Evolutionary conservation across 2,888 invertebrate species (phyloP).

Genomic region (Drosophila cognata): DNA sequence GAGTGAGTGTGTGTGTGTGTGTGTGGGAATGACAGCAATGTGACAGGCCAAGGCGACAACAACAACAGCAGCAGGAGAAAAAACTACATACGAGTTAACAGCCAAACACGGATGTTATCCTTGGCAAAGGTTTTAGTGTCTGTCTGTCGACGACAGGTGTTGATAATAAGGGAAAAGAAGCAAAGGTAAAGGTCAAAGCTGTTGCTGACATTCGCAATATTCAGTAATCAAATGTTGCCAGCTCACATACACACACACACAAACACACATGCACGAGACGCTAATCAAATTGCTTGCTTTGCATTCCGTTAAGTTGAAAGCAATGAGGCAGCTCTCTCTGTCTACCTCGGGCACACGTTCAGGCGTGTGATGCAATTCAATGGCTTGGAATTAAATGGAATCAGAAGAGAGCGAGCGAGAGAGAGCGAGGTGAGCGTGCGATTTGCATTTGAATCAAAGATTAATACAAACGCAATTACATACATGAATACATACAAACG

Average conservation of each 20-base stretch:
- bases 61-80: constrained; percentile 19
- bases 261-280: not conserved
- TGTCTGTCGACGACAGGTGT: constrained; percentile 73
- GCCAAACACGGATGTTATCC: constrained; percentile 54
- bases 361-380: constrained; percentile 18
- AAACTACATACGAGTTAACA: constrained; percentile 18
- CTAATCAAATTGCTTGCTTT: constrained; percentile 48
- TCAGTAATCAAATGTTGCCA: constrained; percentile 57
- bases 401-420: not conserved
- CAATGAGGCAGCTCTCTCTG: constrained; percentile 12
- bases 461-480: not conserved
- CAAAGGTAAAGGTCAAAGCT: constrained; percentile 62
- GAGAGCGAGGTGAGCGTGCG: not conserved
- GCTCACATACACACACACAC: constrained; percentile 3
- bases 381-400: not conserved
- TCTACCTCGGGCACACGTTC: not conserved
- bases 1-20: constrained; percentile 67
- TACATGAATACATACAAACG: not conserved
- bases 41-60: constrained; percentile 62
- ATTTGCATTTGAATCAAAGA: constrained; percentile 20
- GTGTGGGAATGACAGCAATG: constrained; percentile 75
- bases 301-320: constrained; percentile 36
- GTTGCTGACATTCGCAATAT: constrained; percentile 46
- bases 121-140: constrained; percentile 74
- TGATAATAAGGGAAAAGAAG: constrained; percentile 53